These are phyloP conservation scores for Grammatotria lemairii DNA, from an alignment of 2,113 vertebrate species.

Conservation along the genomic window DNA sequence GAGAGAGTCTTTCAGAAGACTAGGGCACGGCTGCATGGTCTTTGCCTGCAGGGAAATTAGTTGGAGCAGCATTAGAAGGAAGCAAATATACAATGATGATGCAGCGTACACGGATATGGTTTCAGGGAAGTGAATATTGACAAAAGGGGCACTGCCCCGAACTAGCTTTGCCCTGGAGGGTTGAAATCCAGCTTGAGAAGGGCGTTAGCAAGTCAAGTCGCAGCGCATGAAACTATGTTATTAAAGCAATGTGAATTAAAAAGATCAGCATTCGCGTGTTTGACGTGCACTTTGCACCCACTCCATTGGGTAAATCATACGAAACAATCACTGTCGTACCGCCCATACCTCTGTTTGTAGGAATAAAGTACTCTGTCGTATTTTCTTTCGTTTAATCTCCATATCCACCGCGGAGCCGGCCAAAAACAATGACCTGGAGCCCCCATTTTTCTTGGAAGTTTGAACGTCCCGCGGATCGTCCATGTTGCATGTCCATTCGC, in stretches of 20 bases:
- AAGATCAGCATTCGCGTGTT: background rate
- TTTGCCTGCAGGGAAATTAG: conserved; percentile 19
- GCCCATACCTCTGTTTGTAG: conserved; percentile 59
- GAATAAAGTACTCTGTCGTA: conserved; percentile 60
- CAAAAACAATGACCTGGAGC: conserved; percentile 28
- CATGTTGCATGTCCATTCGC: conserved; percentile 47
- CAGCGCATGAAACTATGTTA: background rate
- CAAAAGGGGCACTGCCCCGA: background rate
- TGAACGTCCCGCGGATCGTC: conserved; percentile 71
- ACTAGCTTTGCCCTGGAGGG: background rate
- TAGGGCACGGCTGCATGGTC: conserved; percentile 14
- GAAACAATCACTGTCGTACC: background rate
- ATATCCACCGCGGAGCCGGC: conserved; percentile 69
- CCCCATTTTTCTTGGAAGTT: conserved; percentile 52
- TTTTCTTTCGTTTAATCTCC: conserved; percentile 76
- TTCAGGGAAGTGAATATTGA: background rate
- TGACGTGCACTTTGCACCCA: background rate
- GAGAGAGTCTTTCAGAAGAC: conserved; percentile 31
- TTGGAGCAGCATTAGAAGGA: background rate
- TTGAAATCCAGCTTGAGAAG: background rate
- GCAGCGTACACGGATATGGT: background rate
- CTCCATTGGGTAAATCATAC: background rate
- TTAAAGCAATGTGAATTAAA: background rate
- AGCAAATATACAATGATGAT: background rate
- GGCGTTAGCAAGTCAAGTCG: background rate